Evolutionary conservation across 1,140 invertebrate genomes (phyloP).

Genomic region (Hyles euphorbiae): DNA sequence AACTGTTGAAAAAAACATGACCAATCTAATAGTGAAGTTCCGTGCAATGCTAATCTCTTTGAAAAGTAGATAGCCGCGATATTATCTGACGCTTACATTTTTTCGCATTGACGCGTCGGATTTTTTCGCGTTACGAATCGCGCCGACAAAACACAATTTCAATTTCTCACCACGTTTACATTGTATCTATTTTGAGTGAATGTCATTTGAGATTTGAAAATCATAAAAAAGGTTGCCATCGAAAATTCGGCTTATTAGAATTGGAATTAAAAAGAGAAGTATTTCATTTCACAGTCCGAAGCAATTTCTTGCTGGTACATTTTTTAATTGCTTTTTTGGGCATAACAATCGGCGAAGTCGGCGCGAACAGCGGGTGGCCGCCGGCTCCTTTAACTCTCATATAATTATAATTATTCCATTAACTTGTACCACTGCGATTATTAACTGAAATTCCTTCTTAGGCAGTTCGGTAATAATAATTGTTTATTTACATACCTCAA

Average conservation of each 20-base stretch:
- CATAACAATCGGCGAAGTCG: slow-evolving; percentile 55
- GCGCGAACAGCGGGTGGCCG: slow-evolving; percentile 59
- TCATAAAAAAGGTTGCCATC: slow-evolving; percentile 32
- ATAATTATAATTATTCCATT: slow-evolving; percentile 73
- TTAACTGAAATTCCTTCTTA: slow-evolving; percentile 53
- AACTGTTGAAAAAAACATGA: too few species aligned
- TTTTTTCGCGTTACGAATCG: slow-evolving; percentile 28
- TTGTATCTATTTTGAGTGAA: slow-evolving; percentile 27
- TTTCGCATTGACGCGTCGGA: slow-evolving; percentile 2
- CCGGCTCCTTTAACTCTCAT: slow-evolving; percentile 50
- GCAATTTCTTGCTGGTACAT: slow-evolving; percentile 51
- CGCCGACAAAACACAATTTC: slow-evolving; percentile 22
- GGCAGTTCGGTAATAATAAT: slow-evolving; percentile 31
- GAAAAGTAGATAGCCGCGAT: not conserved
- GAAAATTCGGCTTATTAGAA: slow-evolving; percentile 25
- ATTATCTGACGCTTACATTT: not conserved
- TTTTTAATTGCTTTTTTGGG: slow-evolving; percentile 70
- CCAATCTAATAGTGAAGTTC: too few species aligned
- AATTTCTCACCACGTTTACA: slow-evolving; percentile 33
- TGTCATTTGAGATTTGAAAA: slow-evolving; percentile 32
- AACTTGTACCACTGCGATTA: slow-evolving; percentile 63
- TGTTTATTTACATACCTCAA: slow-evolving; percentile 34
- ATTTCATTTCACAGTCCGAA: slow-evolving; percentile 37
- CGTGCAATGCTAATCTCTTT: too few species aligned
- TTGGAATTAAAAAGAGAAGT: slow-evolving; percentile 25